phyloP scores from a whole-genome alignment of 2,797 vertebrate species.

The Smutsia temminckii region DNA sequence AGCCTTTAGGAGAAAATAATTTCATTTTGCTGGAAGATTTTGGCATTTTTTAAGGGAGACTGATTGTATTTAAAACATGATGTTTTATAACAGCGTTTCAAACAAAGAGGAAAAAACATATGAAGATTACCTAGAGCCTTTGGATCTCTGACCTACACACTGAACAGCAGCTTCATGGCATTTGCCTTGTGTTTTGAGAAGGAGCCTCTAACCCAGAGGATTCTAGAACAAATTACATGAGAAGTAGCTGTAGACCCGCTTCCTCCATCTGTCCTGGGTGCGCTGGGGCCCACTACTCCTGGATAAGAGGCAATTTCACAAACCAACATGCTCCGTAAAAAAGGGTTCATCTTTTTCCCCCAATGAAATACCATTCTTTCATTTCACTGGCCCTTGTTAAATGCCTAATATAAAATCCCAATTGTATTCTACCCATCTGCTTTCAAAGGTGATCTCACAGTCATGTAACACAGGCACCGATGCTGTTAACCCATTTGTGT shows the following conservation, averaged over 20 bases:
- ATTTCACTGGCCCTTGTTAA: conserved; percentile 47
- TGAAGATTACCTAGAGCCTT: not conserved
- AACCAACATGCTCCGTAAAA: conserved; percentile 35
- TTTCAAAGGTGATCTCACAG: conserved; percentile 19
- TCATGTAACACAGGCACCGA: not conserved
- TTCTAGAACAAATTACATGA: not conserved
- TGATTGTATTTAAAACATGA: not conserved
- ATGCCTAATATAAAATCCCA: conserved; percentile 49
- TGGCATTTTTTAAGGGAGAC: not conserved
- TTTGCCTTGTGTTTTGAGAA: not conserved
- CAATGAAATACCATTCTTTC: conserved; percentile 48
- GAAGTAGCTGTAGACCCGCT: not conserved
- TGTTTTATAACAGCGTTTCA: not conserved
- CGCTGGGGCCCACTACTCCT: not conserved
- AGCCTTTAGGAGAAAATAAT: not conserved
- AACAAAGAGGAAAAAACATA: conserved; percentile 1
- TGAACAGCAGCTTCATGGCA: not conserved
- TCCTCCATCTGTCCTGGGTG: not conserved
- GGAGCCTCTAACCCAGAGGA: not conserved
- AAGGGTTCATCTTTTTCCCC: not conserved
- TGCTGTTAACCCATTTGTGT: not conserved
- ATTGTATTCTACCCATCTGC: conserved; percentile 36
- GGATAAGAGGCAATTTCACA: not conserved
- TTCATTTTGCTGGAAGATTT: not conserved
- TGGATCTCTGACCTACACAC: not conserved